Evolutionary conservation across 2,888 invertebrate genomes (phyloP).

Genomic region (Balanococcus diminutus): DNA sequence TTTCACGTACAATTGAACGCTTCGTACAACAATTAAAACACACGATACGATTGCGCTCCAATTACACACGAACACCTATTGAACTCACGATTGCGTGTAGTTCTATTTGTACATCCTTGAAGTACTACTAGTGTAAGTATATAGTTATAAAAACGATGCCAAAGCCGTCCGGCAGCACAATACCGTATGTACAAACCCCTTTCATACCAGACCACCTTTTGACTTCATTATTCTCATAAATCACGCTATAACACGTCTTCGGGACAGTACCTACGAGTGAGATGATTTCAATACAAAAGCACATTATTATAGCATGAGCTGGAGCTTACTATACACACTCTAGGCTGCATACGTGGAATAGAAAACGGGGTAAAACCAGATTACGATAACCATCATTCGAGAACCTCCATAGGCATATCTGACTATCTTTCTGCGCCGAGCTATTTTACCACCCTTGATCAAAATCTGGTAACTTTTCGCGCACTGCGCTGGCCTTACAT

Average conservation of each 20-base stretch:
- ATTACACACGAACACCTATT: slow-evolving; percentile 17
- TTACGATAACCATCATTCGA: neutral
- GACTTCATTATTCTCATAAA: slow-evolving; percentile 22
- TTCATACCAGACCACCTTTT: neutral
- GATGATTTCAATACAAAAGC: slow-evolving; percentile 20
- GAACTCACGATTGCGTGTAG: slow-evolving; percentile 10
- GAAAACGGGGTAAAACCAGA: neutral
- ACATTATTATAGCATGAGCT: neutral
- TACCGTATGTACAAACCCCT: slow-evolving; percentile 5
- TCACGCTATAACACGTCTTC: slow-evolving; percentile 9
- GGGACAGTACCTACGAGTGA: neutral
- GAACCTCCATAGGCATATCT: too few relatives aligned
- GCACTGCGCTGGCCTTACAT: neutral
- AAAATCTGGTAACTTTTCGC: neutral
- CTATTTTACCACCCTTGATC: slow-evolving; percentile 1
- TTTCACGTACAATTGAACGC: neutral
- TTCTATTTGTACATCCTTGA: slow-evolving; percentile 6
- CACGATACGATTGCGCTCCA: slow-evolving; percentile 20
- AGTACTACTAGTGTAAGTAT: neutral
- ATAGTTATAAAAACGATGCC: neutral
- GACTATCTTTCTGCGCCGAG: neutral
- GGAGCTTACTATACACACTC: neutral
- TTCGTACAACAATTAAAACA: slow-evolving; percentile 1
- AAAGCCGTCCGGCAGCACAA: slow-evolving; percentile 8
- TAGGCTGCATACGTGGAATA: neutral